Base-by-base conservation (phyloP, 2,888 invertebrate genomes). In the Lamellibrachia columna region DNA sequence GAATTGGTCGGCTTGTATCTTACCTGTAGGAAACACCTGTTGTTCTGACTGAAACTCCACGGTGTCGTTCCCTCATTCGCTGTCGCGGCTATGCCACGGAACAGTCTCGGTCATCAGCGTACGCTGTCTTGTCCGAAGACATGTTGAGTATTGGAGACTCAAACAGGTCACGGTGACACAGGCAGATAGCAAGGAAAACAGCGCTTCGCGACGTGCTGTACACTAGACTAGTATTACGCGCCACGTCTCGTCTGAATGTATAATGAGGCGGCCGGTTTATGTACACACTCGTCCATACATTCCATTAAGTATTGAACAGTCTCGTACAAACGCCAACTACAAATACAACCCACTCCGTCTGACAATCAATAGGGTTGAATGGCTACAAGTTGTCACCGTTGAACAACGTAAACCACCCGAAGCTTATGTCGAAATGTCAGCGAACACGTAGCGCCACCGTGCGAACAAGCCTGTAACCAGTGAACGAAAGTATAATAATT, bases 1-100 rank as follows among this genome's bases (percentile, higher is more conserved):
- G 75, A 0, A 55, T 15, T 75, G 75, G 75, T 22, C 75, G 75
- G 75, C 22, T 11, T 75, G 75, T 75, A n/a, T 75, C 75, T 75
- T 75, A 75, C 75, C 75, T 75, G 75, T 75, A 75, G 15, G 22
- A 75, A 75, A 75, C 75, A 75, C 75, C 75, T 75, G 75, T 75
- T 75, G 75, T 22, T 75, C 75, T 11, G 75, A 75, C 75, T 75
- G 75, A 75, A 75, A 15, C 75, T 75, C 75, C 75, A n/a, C 75
- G 15, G 75, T 75, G 6, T 75, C 75, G 75, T 6, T 3, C 22
- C 22, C 75, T 75, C 11, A 75, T 11, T 75, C 75, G 75, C 75
- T 75, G n/a, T 75, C 15, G 22, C 75, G 75, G 75, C 9, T 75
- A 75, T 3, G 3, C 75, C 75, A 75, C 75, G 15, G 22, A 75